These are phyloP conservation scores for Atopsyche davidsoni DNA, from an alignment of 1,140 invertebrate species.

Conservation along the genomic window DNA sequence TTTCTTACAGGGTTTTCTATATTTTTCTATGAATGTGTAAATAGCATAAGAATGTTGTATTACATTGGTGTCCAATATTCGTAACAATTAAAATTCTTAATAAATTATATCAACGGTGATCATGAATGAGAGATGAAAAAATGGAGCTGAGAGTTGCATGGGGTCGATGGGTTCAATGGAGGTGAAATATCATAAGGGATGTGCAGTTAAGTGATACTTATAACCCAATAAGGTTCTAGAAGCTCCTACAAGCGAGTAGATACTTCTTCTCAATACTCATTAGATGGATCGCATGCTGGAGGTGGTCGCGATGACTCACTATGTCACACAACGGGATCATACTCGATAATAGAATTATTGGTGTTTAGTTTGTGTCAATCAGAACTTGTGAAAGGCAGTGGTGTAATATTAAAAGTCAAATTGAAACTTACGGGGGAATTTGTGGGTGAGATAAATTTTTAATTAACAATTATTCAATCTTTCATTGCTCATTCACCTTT, in stretches of 20 bases:
- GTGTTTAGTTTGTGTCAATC: no score
- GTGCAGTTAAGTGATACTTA: not conserved
- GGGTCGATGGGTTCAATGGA: constrained; percentile 8
- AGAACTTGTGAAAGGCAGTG: no score
- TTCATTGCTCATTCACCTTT: no score
- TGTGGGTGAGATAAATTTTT: no score
- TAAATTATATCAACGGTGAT: constrained; percentile 13
- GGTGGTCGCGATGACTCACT: no score
- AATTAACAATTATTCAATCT: no score
- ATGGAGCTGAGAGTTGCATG: constrained; percentile 5
- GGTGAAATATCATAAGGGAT: constrained; percentile 6
- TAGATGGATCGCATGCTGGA: not conserved
- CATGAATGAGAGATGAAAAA: not conserved
- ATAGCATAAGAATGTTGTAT: constrained; percentile 30
- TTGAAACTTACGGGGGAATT: no score
- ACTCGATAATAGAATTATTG: no score
- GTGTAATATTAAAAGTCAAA: no score
- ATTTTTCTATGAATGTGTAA: constrained; percentile 28
- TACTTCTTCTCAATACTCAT: constrained; percentile 6
- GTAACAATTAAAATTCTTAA: constrained; percentile 25
- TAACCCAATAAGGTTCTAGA: constrained; percentile 21
- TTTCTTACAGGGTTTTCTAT: constrained; percentile 12
- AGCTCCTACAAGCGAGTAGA: constrained; percentile 21
- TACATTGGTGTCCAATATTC: constrained; percentile 29
- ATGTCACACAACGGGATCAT: no score